Conservation (phyloP, 2,113 vertebrate genomes). For the Ictalurus punctatus region DNA sequence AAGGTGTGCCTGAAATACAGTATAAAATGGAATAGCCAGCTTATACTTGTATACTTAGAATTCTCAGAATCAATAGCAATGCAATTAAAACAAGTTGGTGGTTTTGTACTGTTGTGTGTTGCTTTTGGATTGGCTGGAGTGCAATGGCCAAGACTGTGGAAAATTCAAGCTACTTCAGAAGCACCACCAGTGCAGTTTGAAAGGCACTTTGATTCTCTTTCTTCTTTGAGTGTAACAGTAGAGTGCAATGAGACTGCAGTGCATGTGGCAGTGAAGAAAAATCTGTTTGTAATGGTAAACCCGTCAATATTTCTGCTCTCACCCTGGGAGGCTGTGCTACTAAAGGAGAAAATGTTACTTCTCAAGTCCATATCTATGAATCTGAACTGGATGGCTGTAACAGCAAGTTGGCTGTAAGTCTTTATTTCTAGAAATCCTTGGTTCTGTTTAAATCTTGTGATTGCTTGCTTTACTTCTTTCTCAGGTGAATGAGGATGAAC, state of each 20-base stretch:
- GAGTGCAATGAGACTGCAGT: conserved; percentile 60
- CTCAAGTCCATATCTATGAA: conserved; percentile 55
- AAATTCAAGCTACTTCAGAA: neutral
- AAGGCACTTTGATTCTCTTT: conserved; percentile 18
- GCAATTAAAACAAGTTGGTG: neutral
- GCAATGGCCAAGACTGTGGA: neutral
- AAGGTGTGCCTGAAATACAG: neutral
- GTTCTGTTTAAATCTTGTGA: neutral
- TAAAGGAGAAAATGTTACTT: neutral
- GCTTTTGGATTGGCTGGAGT: neutral
- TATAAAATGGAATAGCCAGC: neutral
- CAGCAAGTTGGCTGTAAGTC: conserved; percentile 51
- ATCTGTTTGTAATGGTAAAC: conserved; percentile 65
- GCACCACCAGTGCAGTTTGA: conserved; percentile 10
- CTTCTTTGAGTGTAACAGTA: conserved; percentile 49
- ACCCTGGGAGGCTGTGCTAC: conserved; percentile 63
- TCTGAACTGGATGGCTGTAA: conserved; percentile 58
- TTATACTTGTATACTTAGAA: rapidly evolving
- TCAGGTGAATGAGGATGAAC: conserved; percentile 61
- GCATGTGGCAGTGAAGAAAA: conserved; percentile 58
- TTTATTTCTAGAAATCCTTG: neutral
- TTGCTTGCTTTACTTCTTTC: neutral
- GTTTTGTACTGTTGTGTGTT: neutral
- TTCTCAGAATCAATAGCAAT: neutral
- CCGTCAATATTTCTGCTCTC: conserved; percentile 58